These are phyloP conservation scores for Rhodinocichla rosea DNA, from an alignment of 2,113 vertebrate species.

Conservation along the genomic window DNA sequence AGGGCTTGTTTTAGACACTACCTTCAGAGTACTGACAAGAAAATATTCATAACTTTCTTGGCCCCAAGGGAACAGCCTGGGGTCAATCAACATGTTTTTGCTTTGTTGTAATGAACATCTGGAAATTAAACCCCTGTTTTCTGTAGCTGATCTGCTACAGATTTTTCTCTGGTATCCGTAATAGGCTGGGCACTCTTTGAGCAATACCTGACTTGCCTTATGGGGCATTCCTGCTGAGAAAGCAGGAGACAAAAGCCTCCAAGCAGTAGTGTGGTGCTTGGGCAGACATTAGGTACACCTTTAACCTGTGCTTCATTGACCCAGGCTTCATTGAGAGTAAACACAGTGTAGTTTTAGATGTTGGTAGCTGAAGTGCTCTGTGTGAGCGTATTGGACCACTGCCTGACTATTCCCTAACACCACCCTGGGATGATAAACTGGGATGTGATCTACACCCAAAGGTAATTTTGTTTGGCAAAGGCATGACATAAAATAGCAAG, in stretches of 20 bases:
- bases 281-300: not conserved
- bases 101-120: not conserved
- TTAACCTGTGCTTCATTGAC: not conserved
- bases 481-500: not conserved
- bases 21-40: not conserved
- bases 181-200: not conserved
- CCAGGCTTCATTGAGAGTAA: not conserved
- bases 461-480: not conserved
- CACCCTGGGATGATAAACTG: not conserved
- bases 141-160: not conserved
- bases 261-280: not conserved
- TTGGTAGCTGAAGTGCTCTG: not conserved
- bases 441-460: not conserved
- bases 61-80: not conserved
- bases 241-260: not conserved
- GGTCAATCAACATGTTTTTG: not conserved
- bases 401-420: not conserved
- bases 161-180: not conserved
- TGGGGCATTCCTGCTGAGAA: not conserved
- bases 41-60: not conserved
- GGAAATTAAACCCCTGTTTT: not conserved
- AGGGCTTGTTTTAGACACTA: not conserved
- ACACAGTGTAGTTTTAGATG: not conserved
- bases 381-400: not conserved
- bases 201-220: not conserved